Percentiles rank a stretch among this genome's conserved stretches.
These are phyloP conservation scores for Balaeniceps rex DNA, from an alignment of 2,113 vertebrate species.

Conservation along the genomic window DNA sequence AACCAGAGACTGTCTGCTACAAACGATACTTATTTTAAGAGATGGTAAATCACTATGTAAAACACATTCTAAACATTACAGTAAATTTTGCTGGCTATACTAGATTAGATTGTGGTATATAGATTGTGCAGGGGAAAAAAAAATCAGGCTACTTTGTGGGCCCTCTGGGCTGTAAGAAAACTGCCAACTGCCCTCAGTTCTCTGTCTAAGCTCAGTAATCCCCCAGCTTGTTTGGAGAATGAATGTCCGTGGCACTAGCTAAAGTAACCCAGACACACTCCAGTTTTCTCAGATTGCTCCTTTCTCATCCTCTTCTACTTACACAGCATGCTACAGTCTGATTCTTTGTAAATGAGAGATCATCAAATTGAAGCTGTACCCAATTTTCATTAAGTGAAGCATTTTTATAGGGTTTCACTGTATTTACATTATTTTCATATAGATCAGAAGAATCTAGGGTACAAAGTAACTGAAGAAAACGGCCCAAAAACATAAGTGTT, in stretches of 20 bases:
- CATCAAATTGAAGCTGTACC: neutral
- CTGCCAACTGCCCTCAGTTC: neutral
- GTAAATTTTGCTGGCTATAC: neutral
- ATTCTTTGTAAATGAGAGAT: neutral
- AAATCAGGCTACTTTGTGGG: neutral
- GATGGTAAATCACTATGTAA: conserved; percentile 41
- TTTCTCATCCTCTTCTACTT: neutral
- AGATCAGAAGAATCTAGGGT: neutral
- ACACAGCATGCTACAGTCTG: neutral
- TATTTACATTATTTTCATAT: neutral
- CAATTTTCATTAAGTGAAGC: neutral
- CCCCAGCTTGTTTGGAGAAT: neutral
- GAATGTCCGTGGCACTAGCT: neutral
- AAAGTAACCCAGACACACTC: neutral
- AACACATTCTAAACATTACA: neutral
- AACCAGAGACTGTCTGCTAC: neutral
- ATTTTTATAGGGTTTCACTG: neutral
- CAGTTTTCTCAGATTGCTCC: neutral
- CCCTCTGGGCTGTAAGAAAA: neutral
- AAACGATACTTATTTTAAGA: conserved; percentile 36
- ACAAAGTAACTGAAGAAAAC: neutral
- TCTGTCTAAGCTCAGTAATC: neutral
- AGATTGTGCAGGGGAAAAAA: neutral
- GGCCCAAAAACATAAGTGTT: neutral
- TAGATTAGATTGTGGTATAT: neutral